Base-by-base conservation (phyloP, 2,888 invertebrate genomes). In the Brachypalpus laphriformis region DNA sequence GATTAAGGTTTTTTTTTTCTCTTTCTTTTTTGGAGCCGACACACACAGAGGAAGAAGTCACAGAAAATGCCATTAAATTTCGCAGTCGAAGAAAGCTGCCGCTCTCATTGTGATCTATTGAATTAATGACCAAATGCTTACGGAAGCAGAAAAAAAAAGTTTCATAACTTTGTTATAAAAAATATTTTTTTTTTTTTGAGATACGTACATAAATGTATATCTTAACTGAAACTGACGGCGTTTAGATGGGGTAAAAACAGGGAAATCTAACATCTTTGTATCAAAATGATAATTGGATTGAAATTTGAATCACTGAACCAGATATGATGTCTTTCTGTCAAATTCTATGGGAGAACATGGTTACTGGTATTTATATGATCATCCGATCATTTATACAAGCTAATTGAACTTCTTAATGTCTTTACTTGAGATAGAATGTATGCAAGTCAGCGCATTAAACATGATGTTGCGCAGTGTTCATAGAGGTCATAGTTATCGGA, bases 41-140 rank as follows among this genome's bases (percentile, higher is more conserved):
- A 47, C 14, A 54, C 18, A 57, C 49, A 16, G 22, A 22, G 18
- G 14, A 11, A 56, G n/a, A 65, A 66, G 54, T 65, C 65, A 57
- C 65, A 66, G 56, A 37, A 75, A 66, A 75, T 74, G 42, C 42
- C 20, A 54, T 74, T 74, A 42, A 74, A 63, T 75, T 57, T 75
- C 25, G 45, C 34, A 65, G 63, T 45, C 56, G 45, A 65, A 11
- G 2, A 34, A 74, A 34, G 42, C 74, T 40, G 42, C 75, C 37
- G 16, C 16, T n/a, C 11, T 51, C 51, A 59, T 65, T 74, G 59
- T 76, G 82, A 82, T 65, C 76, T 82, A 71, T 82, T 70, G 65
- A 77, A 77, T 76, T 76, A 77, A 65, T 76, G 63, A 65, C 70
- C 82, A 71, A 82, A 71, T 82, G 82, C 82, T 80, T 80, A 66